Evolutionary conservation across 1,140 invertebrate genomes (phyloP).

Genomic region (Diorhabda elongata): DNA sequence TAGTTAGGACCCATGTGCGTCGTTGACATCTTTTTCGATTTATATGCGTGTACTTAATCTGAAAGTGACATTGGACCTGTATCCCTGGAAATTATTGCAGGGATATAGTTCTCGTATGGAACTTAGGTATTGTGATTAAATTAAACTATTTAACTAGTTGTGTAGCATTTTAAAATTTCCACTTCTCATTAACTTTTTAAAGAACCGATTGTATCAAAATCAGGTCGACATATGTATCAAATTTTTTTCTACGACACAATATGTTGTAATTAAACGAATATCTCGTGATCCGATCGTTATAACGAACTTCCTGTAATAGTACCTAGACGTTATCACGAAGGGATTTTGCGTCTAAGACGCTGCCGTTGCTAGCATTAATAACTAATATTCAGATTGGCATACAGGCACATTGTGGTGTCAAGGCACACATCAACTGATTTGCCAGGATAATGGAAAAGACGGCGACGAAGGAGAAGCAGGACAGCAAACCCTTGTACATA

Average conservation of each 20-base stretch:
- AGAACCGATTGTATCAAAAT: no score
- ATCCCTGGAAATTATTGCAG: neutral
- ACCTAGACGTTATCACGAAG: neutral
- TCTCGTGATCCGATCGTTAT: no score
- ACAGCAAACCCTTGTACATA: conserved; percentile 29
- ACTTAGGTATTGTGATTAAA: no score
- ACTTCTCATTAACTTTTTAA: no score
- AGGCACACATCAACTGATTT: conserved; percentile 15
- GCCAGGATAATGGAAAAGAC: conserved; percentile 10
- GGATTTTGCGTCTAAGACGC: neutral
- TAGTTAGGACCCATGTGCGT: neutral
- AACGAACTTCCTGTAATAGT: no score
- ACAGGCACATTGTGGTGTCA: conserved; percentile 14
- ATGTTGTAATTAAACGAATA: no score
- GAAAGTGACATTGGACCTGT: neutral
- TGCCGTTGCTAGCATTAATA: neutral
- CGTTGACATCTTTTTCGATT: neutral
- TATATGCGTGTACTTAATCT: conserved; percentile 1
- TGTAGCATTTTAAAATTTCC: no score
- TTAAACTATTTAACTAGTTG: no score
- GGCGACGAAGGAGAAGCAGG: conserved; percentile 25
- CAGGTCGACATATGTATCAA: no score
- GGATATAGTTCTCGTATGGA: neutral
- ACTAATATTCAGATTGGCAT: conserved; percentile 6
- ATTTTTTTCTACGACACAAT: no score